Evolutionary conservation across 2,797 vertebrate genomes (phyloP), one percentile per base, ranked within the genome.

Genomic region (Chelmon rostratus): DNA sequence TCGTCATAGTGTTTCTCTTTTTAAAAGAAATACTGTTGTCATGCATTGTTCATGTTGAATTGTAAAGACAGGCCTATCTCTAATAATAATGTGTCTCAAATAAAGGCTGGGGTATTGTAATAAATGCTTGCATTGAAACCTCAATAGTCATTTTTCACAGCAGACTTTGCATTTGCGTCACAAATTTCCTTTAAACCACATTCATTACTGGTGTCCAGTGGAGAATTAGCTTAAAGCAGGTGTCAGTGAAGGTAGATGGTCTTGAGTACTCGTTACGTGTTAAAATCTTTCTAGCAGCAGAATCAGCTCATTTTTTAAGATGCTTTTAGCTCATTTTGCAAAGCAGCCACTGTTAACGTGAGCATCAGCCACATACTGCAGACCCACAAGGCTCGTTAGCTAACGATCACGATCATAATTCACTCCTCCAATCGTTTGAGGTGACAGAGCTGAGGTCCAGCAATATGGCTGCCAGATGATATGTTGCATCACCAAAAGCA

Each of bases 381-480:
- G 40, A 35, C 15, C 52, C 16, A 15, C 4, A n/a, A 11, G 9
- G 10, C 38, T 65, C 38, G 4, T 70, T 37, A 47, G 62, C n/a
- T 15, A 61, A 52, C 37, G 2, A 64, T 71, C 56, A 15, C 38
- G 38, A 46, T 58, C 28, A 3, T 8, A 25, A 52, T 66, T 61
- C 16, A 5, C 2, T 61, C 67, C 57, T 80, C 64, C 19, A 9
- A 50, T 46, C 4, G 1, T 40, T 73, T 33, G n/a, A 76, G 42
- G 35, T 62, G 37, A 62, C 62, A 57, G 44, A 69, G 28, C 49
- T 47, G 25, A 64, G 44, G 35, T 46, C 44, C 44, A 63, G 42
- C 57, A 65, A 31, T 70, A 35, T 82, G 79, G 62, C 73, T 7
- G 53, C 76, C 79, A 85, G 82, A 74, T 75, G 80, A 79, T 42